Evolutionary conservation across 2,888 invertebrate species (phyloP), one percentile per base, ranked within the genome.

Genomic region (Leistus spinibarbis): DNA sequence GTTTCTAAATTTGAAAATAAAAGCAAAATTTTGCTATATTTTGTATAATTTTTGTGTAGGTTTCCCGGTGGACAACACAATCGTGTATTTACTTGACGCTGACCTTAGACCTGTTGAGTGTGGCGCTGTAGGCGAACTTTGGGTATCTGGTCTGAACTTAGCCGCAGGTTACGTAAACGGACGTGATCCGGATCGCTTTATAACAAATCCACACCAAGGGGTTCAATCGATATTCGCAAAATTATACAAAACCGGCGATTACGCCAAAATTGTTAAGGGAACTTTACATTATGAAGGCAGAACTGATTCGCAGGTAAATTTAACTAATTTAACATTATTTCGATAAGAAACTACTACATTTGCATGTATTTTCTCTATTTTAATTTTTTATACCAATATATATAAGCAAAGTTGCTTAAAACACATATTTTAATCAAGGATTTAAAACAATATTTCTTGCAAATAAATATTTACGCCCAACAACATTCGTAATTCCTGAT

Each of bases 171-270:
- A 96, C 81, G 92, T 95, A 0, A 92, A 91, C 24, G 92, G 90
- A 0, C 88, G 91, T 78, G 93, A 93, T 77, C 88, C 91, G 0
- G 91, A 93, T 9, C 60, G 75, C 5, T 95, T 95, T 82, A 85
- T 92, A 40, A 89, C 91, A 77, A 95, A 95, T 84, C 92, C 94
- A 0, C 53, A 62, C 3, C 88, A 94, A 73, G 91, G 92, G 0
- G 86, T 88, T 24, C 90, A 91, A 82, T 89, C 89, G 80, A 88
- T 90, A 77, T 93, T 90, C 81, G 88, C 90, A 0, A 90, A 90
- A 22, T 86, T 96, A 0, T 96, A 94, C 85, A 91, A 92, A 71
- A 96, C 96, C 0, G 96, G 96, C 0, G 96, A 96, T 83, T 95
- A 91, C 80, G 96, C 93, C 0, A 89, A 90, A 13, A 86, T 95